Base-by-base conservation (phyloP, 2,797 vertebrate species). In the Hippocampus kuda region DNA sequence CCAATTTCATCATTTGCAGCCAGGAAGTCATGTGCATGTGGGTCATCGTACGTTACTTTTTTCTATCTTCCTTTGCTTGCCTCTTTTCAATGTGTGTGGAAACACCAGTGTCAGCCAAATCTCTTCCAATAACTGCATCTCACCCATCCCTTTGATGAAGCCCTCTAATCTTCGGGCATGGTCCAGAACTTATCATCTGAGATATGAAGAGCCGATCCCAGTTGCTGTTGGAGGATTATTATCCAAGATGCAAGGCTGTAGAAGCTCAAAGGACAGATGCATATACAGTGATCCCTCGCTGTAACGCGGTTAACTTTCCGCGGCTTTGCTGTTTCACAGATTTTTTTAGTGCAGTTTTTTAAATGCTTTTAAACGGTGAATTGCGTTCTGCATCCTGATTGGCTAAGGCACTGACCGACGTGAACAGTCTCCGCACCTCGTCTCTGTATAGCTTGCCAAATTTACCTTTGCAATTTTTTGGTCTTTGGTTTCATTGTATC, bases 121-220 rank as follows among this genome's bases (percentile, higher is more conserved):
- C 61, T 4, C 61, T 63, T 38, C 12, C 15, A 46, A 24, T 26
- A 65, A 46, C 42, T 26, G 63, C 41, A 26, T 59, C 41, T 69
- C 26, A 34, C n/a, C 44, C 54, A 46, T 72, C 16, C 20, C 70
- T 10, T 68, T 22, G 38, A 61, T 13, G 12, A 42, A 51, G 66
- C 63, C 34, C 64, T 67, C n/a, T 49, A 44, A 62, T 61, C 65
- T 41, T 38, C 49, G 51, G 53, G 27, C 46, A 67, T 66, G 66
- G 71, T 68, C 64, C 59, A 72, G 38, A 53, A 44, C 13, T 64
- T 49, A 38, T 22, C 34, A 12, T 20, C 4, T 22, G 34, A 12
- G 8, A 49, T 65, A 27, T 15, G 20, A 46, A 64, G 41, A 44
- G 63, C 24, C 15, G n/a, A 49, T 65, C 63, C 3, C 15, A 5